phyloP scores from a whole-genome alignment of 2,888 invertebrate species.

The Pandemis heparana region DNA sequence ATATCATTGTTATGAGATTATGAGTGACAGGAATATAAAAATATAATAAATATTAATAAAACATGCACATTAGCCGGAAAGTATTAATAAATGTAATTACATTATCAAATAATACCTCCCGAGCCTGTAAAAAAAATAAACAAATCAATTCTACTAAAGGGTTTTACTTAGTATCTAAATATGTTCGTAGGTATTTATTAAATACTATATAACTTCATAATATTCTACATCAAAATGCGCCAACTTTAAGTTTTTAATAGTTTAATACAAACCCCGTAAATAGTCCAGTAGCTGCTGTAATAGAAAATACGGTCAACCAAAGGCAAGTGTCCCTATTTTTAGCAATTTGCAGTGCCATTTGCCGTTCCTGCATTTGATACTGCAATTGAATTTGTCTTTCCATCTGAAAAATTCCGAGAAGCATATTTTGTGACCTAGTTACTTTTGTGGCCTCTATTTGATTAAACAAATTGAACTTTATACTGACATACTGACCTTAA shows the following conservation, averaged over 20 bases:
- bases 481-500: conserved; percentile 85
- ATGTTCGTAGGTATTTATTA: background rate
- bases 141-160: background rate
- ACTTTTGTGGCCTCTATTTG: background rate
- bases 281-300: conserved; percentile 82
- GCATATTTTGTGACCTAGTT: background rate
- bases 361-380: conserved; percentile 91
- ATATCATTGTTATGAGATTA: no score
- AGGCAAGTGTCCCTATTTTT: conserved; percentile 89
- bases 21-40: background rate
- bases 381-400: conserved; percentile 93
- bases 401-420: conserved; percentile 80
- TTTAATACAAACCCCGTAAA: conserved; percentile 77
- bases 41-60: conserved; percentile 12
- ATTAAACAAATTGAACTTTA: conserved; percentile 4
- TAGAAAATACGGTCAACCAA: conserved; percentile 90
- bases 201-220: no score
- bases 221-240: background rate
- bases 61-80: conserved; percentile 39
- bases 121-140: conserved; percentile 44
- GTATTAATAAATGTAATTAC: conserved; percentile 45
- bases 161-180: background rate
- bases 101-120: conserved; percentile 47
- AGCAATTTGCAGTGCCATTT: conserved; percentile 90
- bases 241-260: background rate